These are phyloP conservation scores for Eilema depressum DNA, from an alignment of 2,888 invertebrate genomes.

Conservation along the genomic window DNA sequence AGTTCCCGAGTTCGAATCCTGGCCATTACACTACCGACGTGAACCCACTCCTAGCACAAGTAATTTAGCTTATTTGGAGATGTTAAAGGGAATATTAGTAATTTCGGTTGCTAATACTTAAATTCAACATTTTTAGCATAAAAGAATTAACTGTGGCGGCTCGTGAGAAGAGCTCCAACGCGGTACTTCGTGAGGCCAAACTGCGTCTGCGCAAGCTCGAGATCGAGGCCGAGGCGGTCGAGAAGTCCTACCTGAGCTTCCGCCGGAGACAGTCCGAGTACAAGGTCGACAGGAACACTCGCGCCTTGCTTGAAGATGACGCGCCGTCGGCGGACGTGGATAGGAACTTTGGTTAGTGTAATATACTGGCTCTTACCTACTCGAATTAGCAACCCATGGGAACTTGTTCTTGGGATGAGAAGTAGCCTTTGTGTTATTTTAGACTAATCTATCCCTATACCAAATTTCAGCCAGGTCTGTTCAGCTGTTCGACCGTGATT, in stretches of 20 bases:
- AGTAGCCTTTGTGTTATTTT: too few relatives aligned
- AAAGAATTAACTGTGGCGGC: slow-evolving; percentile 30
- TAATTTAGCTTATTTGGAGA: too few relatives aligned
- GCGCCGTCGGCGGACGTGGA: slow-evolving; percentile 12
- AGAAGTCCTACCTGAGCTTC: slow-evolving; percentile 82
- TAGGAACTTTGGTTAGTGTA: slow-evolving; percentile 38
- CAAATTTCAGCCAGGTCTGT: background rate
- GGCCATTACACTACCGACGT: too few relatives aligned
- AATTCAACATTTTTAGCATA: slow-evolving; percentile 39
- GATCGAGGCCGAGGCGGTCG: slow-evolving; percentile 87
- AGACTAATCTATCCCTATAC: too few relatives aligned
- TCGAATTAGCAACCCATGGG: too few relatives aligned
- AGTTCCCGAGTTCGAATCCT: too few relatives aligned
- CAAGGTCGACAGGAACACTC: slow-evolving; percentile 35
- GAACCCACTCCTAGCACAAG: too few relatives aligned
- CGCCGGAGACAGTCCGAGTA: slow-evolving; percentile 59
- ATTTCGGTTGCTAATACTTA: background rate
- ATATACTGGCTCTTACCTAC: too few relatives aligned
- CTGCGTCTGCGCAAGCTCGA: slow-evolving; percentile 84
- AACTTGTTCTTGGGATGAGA: too few relatives aligned
- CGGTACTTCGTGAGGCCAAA: slow-evolving; percentile 85
- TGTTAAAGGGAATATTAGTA: background rate
- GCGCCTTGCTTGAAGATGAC: background rate
- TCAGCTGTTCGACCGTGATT: too few relatives aligned
- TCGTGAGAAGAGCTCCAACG: slow-evolving; percentile 74